Evolutionary conservation across 2,888 invertebrate species (phyloP).

Genomic region (Cotesia congregata): DNA sequence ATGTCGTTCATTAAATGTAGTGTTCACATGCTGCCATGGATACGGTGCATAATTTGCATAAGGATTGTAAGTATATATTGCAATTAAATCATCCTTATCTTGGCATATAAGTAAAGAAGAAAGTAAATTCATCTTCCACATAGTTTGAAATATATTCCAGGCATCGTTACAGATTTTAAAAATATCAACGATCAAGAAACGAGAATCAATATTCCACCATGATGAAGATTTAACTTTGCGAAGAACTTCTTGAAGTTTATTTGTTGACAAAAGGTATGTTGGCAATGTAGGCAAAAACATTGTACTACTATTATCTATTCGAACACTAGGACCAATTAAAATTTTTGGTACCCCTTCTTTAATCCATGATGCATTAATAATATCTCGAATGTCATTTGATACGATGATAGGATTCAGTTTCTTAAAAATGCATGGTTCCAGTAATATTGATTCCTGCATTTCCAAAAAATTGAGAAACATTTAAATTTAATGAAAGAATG

Average conservation of each 20-base stretch:
- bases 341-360: no score
- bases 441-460: no score
- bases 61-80: slow-evolving; percentile 12
- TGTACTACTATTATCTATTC: no score
- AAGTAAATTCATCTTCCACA: slow-evolving; percentile 16
- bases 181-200: slow-evolving; percentile 1
- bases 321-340: no score
- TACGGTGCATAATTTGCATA: slow-evolving; percentile 7
- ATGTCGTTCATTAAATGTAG: background rate
- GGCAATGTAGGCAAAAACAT: no score
- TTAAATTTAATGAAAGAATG: no score
- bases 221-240: background rate
- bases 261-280: no score
- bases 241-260: background rate
- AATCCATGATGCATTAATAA: no score
- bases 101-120: background rate
- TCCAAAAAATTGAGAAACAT: no score
- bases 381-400: no score
- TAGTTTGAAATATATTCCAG: background rate
- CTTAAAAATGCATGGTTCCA: no score
- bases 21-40: slow-evolving; percentile 12
- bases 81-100: background rate
- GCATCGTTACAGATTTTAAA: background rate
- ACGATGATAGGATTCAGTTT: no score
- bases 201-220: background rate